Conservation (phyloP, 2,797 vertebrate species). For the Arremon aurantiirostris region DNA sequence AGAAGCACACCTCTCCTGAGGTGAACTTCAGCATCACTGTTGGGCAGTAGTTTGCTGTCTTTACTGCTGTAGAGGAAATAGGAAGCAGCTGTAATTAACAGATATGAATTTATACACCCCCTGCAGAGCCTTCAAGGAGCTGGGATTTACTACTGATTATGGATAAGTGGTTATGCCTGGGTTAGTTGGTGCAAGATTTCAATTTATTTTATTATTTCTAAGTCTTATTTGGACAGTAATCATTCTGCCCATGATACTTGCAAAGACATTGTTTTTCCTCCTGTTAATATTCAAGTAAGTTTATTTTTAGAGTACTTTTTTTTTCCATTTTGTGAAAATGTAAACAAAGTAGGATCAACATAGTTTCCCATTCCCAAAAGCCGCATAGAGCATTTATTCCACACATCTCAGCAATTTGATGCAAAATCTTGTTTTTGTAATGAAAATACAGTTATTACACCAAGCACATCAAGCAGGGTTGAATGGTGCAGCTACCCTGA, state of each 20-base stretch:
- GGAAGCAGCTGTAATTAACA: background rate
- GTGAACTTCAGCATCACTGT: background rate
- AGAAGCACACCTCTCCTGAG: background rate
- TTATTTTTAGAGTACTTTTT: background rate
- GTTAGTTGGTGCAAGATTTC: background rate
- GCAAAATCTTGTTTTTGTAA: background rate
- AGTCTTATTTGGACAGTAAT: background rate
- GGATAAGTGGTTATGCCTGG: accelerated
- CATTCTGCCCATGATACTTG: background rate
- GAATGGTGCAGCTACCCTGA: background rate
- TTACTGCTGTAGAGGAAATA: background rate
- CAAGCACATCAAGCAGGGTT: background rate
- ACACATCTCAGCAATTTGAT: background rate
- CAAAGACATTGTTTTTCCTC: accelerated
- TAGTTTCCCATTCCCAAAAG: background rate
- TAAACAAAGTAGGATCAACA: background rate
- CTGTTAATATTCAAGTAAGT: background rate
- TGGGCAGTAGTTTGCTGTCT: background rate
- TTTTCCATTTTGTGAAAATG: background rate
- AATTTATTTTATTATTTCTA: background rate
- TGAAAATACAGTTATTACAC: background rate
- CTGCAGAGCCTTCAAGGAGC: background rate
- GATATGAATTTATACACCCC: background rate
- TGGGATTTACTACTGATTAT: background rate
- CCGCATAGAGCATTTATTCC: background rate